Base-by-base conservation (phyloP, 1,140 invertebrate genomes). In the Drosophila sechellia region DNA sequence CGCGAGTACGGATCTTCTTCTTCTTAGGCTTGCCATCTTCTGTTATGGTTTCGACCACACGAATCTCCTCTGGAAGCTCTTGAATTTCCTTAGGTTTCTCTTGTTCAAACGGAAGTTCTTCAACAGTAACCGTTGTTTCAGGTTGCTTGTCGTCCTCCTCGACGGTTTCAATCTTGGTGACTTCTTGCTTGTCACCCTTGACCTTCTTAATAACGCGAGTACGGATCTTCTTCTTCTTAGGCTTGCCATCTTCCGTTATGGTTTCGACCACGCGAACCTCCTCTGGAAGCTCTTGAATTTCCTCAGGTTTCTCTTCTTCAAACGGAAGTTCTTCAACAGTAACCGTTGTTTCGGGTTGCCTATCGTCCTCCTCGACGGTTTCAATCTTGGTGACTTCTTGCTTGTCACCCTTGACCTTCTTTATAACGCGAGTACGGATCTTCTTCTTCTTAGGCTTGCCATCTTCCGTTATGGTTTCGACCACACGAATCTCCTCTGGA, bases 371-470 rank as follows among this genome's bases (percentile, higher is more conserved):
- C 22, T 48, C 45, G 12, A 48, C 22, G 20, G 45, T 48, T 27
- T 48, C 45, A 22, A 48, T 48, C 22, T 48, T 48, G 5, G 45
- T 48, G 5, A 48, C 45, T 48, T 48, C 45, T 25, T 48, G 45
- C 25, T 48, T 48, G 22, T 48, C 45, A 13, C 45, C 45, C 45
- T 48, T 48, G 45, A 48, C 45, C 22, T 48, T 48, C 45, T 48
- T 48, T 13, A 48, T 27, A 6, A 48, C 22, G 5, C 45, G 45
- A 48, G 45, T 48, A 2, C 45, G 45, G 22, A 48, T 48, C 45
- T 48, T 48, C 45, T 48, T 48, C 45, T 48, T 48, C 22, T 48
- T 48, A 5, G 45, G 45, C 45, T 48, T 27, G 45, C 22, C 45
- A 22, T 48, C 45, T 25, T 48, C 45, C 5, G 45, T 48, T 8